These are phyloP conservation scores for Cephus cinctus DNA, from an alignment of 1,140 invertebrate species.

Conservation along the genomic window DNA sequence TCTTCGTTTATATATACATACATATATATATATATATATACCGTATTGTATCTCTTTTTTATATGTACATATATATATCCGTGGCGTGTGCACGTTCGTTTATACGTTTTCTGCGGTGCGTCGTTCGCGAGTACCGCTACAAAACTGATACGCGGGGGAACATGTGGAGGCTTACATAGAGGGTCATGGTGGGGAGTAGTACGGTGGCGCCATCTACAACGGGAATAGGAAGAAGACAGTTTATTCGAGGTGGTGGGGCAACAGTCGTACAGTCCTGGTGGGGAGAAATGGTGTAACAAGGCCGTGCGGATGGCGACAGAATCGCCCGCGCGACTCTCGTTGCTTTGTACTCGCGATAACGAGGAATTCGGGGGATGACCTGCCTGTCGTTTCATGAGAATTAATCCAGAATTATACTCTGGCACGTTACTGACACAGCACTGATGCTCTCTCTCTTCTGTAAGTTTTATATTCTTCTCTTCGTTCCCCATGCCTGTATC, in stretches of 20 bases:
- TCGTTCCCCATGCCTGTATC: too few relatives aligned
- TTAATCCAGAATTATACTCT: too few relatives aligned
- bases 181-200: conserved; percentile 14
- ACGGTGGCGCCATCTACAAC: background rate
- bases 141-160: conserved; percentile 51
- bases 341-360: too few relatives aligned
- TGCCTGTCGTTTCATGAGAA: too few relatives aligned
- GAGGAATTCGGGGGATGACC: too few relatives aligned
- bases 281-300: conserved; percentile 22
- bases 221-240: too few relatives aligned
- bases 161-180: conserved; percentile 51
- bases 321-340: conserved; percentile 22
- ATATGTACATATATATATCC: too few relatives aligned
- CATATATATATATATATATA: background rate
- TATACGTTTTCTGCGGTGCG: conserved; percentile 25
- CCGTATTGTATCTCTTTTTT: background rate
- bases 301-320: conserved; percentile 27
- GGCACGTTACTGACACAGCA: too few relatives aligned
- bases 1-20: background rate
- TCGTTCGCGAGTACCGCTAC: conserved; percentile 48
- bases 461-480: too few relatives aligned
- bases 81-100: too few relatives aligned
- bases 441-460: too few relatives aligned
- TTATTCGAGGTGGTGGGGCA: conserved; percentile 12
- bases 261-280: conserved; percentile 1